Base-by-base conservation (phyloP, 2,113 vertebrate genomes). In the Tympanuchus pallidicinctus region DNA sequence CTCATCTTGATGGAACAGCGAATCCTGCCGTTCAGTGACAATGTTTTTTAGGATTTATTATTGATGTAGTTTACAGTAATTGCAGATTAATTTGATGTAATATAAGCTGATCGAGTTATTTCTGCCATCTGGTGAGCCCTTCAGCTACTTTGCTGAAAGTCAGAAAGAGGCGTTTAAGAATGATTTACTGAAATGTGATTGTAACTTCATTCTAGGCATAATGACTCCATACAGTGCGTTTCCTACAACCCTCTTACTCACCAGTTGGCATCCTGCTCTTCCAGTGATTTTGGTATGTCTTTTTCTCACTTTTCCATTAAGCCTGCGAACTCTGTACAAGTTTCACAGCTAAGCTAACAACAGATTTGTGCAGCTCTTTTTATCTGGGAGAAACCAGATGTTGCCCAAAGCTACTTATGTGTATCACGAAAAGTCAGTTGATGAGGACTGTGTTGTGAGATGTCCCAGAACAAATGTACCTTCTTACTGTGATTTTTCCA, bases 211-310 rank as follows among this genome's bases (percentile, higher is more conserved):
- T 88, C 54, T 66, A 99, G 99, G 94, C 99, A 99, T 94, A 99
- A 99, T 96, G 99, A 99, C 93, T 98, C 99, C 13, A 99, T 99
- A 95, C 99, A 99, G 95, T 99, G 99, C 15, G 98, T 99, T 76
- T 98, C 99, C 3, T 99, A 99, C 97, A 99, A 99, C 90, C 99
- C 99, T 69, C 97, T 99, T 71, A 99, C 98, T 75, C 99, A 99
- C 83, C 99, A 99, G 85, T 81, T 99, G 97, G 99, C 99, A 11
- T 99, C 99, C n/a, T 99, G 99, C 90, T 99, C 99, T 1, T 99
- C 99, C 47, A 98, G 97, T 76, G 99, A 99, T 95, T 99, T 99
- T 89, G 99, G 99, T 99, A 97, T 96, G 98, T 98, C 57, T 69
- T 57, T 32, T 67, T 65, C 52, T 85, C 15, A 4, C 76, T 61